A percentile compares a stretch with the other conserved stretches of the same genome.
These are phyloP conservation scores for Micrasema minimum DNA, from an alignment of 1,140 invertebrate species.

Conservation along the genomic window DNA sequence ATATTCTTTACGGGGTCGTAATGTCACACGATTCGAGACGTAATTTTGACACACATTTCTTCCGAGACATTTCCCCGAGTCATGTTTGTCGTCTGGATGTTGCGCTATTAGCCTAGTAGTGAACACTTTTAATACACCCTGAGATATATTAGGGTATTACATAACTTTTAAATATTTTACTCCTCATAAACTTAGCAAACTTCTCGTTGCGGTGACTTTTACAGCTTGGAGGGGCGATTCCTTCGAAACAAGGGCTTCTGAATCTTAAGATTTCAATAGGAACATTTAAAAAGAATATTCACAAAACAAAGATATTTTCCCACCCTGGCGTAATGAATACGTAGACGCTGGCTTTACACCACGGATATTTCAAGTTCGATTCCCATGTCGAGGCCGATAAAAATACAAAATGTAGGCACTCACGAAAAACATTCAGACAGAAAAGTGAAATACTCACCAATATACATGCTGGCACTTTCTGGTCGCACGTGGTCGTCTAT, in stretches of 20 bases:
- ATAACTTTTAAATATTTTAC: constrained; percentile 14
- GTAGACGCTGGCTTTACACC: not conserved
- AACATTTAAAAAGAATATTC: not conserved
- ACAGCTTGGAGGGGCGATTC: not conserved
- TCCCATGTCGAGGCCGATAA: not conserved
- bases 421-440: not conserved
- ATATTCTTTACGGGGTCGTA: not conserved
- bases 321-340: too few relatives aligned
- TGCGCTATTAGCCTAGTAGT: constrained; percentile 4
- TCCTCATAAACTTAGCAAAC: constrained; percentile 17
- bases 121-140: constrained; percentile 1
- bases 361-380: not conserved
- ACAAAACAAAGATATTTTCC: too few relatives aligned
- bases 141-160: constrained; percentile 16
- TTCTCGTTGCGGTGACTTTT: constrained; percentile 3
- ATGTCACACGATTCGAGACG: not conserved
- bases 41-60: constrained; percentile 29
- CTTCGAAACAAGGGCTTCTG: not conserved
- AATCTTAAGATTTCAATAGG: not conserved
- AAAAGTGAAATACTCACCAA: constrained; percentile 69
- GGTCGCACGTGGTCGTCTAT: constrained; percentile 89
- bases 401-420: not conserved
- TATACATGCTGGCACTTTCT: constrained; percentile 86
- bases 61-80: not conserved
- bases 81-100: not conserved